Evolutionary conservation across 2,113 vertebrate species (phyloP).

Genomic region (Cyphomyrus discorhynchus): DNA sequence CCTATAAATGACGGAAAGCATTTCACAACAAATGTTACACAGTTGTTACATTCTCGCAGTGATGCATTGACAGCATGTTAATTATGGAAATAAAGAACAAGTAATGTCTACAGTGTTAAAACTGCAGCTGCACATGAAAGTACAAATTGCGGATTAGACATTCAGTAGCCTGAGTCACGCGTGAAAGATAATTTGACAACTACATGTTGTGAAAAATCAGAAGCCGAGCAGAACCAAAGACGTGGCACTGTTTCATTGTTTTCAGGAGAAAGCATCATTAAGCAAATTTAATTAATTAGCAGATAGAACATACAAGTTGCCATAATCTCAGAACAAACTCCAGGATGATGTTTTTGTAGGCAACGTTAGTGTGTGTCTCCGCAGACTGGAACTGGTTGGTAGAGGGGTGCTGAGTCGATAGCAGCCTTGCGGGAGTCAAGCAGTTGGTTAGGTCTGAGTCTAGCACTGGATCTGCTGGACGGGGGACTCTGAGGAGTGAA

Average conservation of each 20-base stretch:
- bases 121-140: constrained; percentile 42
- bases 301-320: neutral
- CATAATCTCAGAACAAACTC: neutral
- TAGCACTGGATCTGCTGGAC: neutral
- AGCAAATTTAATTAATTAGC: constrained; percentile 3
- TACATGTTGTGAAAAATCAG: constrained; percentile 15
- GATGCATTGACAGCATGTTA: constrained; percentile 41
- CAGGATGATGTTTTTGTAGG: neutral
- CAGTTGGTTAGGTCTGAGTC: neutral
- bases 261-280: neutral
- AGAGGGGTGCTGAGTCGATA: neutral
- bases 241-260: neutral
- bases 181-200: constrained; percentile 39
- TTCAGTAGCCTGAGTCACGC: constrained; percentile 37
- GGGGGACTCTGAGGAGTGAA: neutral
- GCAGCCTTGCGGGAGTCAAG: neutral
- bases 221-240: neutral
- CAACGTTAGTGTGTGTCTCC: neutral
- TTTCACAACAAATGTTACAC: constrained; percentile 47
- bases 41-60: constrained; percentile 42
- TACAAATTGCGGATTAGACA: constrained; percentile 40
- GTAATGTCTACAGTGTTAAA: constrained; percentile 30
- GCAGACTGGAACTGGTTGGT: neutral
- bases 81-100: constrained; percentile 43
- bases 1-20: constrained; percentile 30